Percentiles rank a stretch among this genome's conserved stretches.
phyloP scores from a whole-genome alignment of 1,140 invertebrate species.

The Heliconius himera region DNA sequence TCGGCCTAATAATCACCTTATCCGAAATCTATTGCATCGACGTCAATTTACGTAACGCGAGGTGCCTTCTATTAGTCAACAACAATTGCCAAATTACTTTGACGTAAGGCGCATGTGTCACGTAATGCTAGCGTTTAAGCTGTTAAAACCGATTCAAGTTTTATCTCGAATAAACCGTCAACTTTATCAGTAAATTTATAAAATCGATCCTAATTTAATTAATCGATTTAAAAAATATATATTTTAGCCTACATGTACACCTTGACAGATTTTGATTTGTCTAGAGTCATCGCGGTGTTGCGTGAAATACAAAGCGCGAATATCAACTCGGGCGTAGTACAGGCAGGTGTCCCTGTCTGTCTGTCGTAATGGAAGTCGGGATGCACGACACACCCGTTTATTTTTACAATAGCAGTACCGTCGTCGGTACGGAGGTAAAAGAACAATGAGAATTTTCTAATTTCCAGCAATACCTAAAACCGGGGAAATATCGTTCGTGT shows the following conservation, averaged over 20 bases:
- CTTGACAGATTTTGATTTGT: too few species aligned
- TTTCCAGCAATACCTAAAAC: constrained; percentile 14
- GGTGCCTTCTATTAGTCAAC: neutral
- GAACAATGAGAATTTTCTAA: constrained; percentile 16
- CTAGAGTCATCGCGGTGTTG: neutral
- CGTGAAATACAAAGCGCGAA: neutral
- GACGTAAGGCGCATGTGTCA: neutral
- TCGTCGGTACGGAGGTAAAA: constrained; percentile 8
- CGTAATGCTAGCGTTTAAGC: neutral
- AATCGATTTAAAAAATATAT: too few species aligned
- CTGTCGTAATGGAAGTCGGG: neutral
- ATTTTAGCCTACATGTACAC: too few species aligned
- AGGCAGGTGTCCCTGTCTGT: neutral
- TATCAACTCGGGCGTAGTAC: neutral
- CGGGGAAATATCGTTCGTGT: neutral
- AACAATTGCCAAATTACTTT: neutral
- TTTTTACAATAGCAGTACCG: neutral
- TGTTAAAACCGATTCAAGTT: neutral
- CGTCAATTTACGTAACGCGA: neutral
- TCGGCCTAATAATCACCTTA: neutral
- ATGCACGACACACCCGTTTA: neutral
- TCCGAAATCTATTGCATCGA: neutral
- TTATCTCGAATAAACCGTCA: neutral
- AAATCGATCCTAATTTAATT: too few species aligned
- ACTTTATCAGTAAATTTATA: neutral